Evolutionary conservation across 2,797 vertebrate species (phyloP).

Genomic region (Diplodus puntazzo): DNA sequence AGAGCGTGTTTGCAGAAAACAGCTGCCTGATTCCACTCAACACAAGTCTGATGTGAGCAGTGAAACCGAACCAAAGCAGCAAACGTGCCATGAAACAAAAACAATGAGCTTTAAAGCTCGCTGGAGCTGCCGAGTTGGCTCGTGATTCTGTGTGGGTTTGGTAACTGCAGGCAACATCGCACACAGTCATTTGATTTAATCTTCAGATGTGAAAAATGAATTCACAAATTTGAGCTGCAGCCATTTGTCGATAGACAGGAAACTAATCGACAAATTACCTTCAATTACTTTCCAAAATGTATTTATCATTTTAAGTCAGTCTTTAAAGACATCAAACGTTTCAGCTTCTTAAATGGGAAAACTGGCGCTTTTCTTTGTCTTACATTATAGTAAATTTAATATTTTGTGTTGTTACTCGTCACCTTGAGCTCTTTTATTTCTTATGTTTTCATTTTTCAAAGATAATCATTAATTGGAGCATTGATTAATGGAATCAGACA

Average conservation of each 20-base stretch:
- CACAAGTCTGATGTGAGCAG: slow-evolving; percentile 9
- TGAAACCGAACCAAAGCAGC: slow-evolving; percentile 16
- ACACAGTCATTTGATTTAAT: not conserved
- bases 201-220: not conserved
- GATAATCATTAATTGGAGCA: not conserved
- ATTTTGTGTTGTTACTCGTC: not conserved
- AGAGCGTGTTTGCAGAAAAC: slow-evolving; percentile 22
- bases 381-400: not conserved
- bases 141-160: slow-evolving; percentile 7
- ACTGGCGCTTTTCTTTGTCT: not conserved
- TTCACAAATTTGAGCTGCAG: not conserved
- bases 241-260: not conserved
- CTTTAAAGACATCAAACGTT: not conserved
- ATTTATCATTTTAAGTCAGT: not conserved
- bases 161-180: not conserved
- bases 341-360: not conserved
- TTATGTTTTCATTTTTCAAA: not conserved
- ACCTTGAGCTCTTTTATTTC: not conserved
- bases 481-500: not conserved
- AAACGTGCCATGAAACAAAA: slow-evolving; percentile 18
- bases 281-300: not conserved
- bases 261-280: not conserved
- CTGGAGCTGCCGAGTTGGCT: slow-evolving; percentile 9
- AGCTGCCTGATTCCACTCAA: slow-evolving; percentile 12
- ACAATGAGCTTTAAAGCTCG: slow-evolving; percentile 15